These are phyloP conservation scores for Syngnathus scovelli DNA, from an alignment of 2,113 vertebrate species.

Conservation along the genomic window DNA sequence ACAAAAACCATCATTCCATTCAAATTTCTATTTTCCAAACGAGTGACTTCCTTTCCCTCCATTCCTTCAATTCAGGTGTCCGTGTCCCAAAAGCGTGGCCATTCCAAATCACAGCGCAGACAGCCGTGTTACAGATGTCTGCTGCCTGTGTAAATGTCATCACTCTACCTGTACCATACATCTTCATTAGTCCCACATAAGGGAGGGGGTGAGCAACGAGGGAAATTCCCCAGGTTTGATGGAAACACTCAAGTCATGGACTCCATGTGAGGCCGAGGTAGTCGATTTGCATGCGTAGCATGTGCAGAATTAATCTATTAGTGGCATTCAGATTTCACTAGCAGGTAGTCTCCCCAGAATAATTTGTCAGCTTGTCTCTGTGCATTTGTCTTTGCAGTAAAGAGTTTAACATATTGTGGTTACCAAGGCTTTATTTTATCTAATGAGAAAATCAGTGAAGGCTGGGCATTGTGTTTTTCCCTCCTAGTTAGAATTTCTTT, in stretches of 20 bases:
- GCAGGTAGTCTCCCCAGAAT: conserved; percentile 6
- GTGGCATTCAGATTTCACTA: conserved; percentile 38
- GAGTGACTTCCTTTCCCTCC: conserved; percentile 16
- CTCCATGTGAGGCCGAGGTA: conserved; percentile 23
- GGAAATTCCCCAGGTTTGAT: conserved; percentile 49
- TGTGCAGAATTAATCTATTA: conserved; percentile 45
- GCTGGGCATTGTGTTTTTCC: conserved; percentile 22
- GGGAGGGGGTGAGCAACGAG: conserved; percentile 34
- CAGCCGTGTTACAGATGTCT: conserved; percentile 52
- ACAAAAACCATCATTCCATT: conserved; percentile 8
- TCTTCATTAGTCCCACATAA: conserved; percentile 56
- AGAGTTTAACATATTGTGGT: conserved; percentile 15
- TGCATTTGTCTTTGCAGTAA: conserved; percentile 10
- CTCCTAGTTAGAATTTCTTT: neutral
- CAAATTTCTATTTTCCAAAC: conserved; percentile 25
- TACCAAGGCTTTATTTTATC: too few relatives aligned
- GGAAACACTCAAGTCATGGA: conserved; percentile 38
- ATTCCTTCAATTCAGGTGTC: conserved; percentile 7
- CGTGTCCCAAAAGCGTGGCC: conserved; percentile 34
- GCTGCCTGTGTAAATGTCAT: conserved; percentile 51
- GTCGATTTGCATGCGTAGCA: conserved; percentile 47
- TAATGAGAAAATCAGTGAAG: neutral
- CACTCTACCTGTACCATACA: conserved; percentile 47
- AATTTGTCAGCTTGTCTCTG: conserved; percentile 11
- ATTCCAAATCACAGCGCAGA: conserved; percentile 35